Percentiles rank a stretch among this genome's conserved stretches.
Evolutionary conservation across 1,140 invertebrate species (phyloP).

Genomic region (Acromyrmex charruanus): DNA sequence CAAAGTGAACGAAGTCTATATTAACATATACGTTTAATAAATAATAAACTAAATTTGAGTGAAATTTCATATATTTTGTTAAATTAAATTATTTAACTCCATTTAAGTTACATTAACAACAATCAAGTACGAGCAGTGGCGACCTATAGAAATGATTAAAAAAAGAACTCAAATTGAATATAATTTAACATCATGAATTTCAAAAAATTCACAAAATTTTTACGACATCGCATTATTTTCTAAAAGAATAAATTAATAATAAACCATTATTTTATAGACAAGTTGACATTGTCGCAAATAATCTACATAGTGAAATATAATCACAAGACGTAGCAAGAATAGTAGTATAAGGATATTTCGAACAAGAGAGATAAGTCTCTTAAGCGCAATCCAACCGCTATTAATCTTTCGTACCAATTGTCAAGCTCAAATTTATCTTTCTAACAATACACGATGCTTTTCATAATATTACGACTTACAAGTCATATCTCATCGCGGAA

Average conservation of each 20-base stretch:
- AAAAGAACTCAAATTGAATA: no score
- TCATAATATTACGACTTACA: constrained; percentile 49
- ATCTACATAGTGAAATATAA: neutral
- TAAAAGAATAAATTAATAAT: neutral
- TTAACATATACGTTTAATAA: no score
- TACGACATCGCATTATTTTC: neutral
- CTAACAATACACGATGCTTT: constrained; percentile 27
- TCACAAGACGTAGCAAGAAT: neutral
- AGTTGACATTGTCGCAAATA: neutral
- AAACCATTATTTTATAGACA: neutral
- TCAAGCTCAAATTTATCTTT: constrained; percentile 14
- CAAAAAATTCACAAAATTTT: neutral
- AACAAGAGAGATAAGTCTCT: neutral
- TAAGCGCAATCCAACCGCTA: neutral
- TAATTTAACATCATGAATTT: no score
- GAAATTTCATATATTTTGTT: no score
- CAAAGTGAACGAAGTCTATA: no score
- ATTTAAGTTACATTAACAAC: no score
- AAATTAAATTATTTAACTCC: no score
- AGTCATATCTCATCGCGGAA: constrained; percentile 62
- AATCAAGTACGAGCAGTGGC: no score
- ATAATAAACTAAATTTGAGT: no score
- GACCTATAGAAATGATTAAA: no score
- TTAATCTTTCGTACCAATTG: constrained; percentile 20
- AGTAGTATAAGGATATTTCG: neutral